Percentiles rank a stretch among this genome's conserved stretches.
Conservation (phyloP, 2,888 invertebrate species). For the Sussaba pulchella region DNA sequence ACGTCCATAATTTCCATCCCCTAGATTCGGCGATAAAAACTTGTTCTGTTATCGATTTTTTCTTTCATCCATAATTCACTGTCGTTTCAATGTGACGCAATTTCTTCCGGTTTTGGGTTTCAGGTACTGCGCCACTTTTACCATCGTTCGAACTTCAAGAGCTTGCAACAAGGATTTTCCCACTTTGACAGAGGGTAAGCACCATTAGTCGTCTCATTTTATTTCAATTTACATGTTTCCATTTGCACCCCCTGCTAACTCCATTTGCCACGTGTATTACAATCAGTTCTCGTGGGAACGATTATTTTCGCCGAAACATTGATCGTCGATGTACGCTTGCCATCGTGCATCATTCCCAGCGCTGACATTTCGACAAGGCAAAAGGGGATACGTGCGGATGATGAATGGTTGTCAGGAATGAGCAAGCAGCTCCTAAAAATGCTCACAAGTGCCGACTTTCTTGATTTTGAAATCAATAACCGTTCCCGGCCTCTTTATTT, state of each 20-base stretch:
- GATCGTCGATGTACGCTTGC: neutral
- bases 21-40: too few relatives aligned
- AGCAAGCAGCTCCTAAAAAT: neutral
- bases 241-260: too few relatives aligned
- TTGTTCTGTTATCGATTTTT: neutral
- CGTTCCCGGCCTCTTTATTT: neutral
- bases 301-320: neutral
- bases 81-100: slow-evolving; percentile 22
- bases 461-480: slow-evolving; percentile 21
- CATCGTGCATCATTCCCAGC: slow-evolving; percentile 30
- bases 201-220: too few relatives aligned
- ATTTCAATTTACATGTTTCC: too few relatives aligned
- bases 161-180: slow-evolving; percentile 85
- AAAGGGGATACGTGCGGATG: neutral
- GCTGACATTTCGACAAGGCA: slow-evolving; percentile 32
- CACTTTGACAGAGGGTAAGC: slow-evolving; percentile 89
- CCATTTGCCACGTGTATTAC: neutral
- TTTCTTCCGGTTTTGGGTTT: slow-evolving; percentile 76
- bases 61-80: neutral
- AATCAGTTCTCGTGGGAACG: neutral
- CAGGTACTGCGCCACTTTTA: slow-evolving; percentile 94
- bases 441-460: slow-evolving; percentile 5
- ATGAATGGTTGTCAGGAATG: slow-evolving; percentile 34
- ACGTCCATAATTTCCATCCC: too few relatives aligned
- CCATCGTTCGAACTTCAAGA: slow-evolving; percentile 92